Conservation (phyloP, 2,888 invertebrate genomes). For the Andrena haemorrhoa region DNA sequence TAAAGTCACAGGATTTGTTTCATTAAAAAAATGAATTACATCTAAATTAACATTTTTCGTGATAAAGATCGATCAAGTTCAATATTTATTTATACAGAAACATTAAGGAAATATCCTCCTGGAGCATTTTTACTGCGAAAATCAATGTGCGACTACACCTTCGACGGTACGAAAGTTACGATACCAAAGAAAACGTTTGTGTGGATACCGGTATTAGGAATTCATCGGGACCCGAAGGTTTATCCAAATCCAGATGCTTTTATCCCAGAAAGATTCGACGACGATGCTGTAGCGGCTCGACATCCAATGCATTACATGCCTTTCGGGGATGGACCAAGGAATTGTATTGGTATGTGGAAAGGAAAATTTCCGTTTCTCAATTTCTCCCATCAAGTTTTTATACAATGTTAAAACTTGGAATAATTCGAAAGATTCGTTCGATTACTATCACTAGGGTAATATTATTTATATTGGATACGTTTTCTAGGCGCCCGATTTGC, state of each 20-base stretch:
- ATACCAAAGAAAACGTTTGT: conserved; percentile 68
- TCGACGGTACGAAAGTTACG: conserved; percentile 69
- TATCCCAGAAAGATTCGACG: conserved; percentile 78
- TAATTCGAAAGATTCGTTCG: neutral
- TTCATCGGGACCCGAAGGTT: conserved; percentile 74
- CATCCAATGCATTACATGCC: conserved; percentile 76
- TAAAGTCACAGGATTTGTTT: neutral
- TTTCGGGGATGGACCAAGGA: conserved; percentile 81
- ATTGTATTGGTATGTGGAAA: conserved; percentile 77
- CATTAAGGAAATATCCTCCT: conserved; percentile 85
- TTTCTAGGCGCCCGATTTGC: conserved; percentile 77
- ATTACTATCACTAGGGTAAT: neutral
- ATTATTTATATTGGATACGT: neutral
- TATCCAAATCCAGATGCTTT: conserved; percentile 78
- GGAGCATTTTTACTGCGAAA: conserved; percentile 79
- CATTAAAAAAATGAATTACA: neutral
- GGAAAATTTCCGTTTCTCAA: neutral
- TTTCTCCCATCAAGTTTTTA: neutral
- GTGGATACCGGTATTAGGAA: conserved; percentile 70
- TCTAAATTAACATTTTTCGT: neutral
- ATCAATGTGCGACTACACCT: conserved; percentile 71
- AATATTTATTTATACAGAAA: conserved; percentile 77
- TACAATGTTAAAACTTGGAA: neutral
- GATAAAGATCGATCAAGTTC: neutral
- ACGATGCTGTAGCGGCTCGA: conserved; percentile 66